A percentile compares a stretch with the other conserved stretches of the same genome.
Conservation (phyloP, 2,888 invertebrate species). For the Lasioglossum vierecki region DNA sequence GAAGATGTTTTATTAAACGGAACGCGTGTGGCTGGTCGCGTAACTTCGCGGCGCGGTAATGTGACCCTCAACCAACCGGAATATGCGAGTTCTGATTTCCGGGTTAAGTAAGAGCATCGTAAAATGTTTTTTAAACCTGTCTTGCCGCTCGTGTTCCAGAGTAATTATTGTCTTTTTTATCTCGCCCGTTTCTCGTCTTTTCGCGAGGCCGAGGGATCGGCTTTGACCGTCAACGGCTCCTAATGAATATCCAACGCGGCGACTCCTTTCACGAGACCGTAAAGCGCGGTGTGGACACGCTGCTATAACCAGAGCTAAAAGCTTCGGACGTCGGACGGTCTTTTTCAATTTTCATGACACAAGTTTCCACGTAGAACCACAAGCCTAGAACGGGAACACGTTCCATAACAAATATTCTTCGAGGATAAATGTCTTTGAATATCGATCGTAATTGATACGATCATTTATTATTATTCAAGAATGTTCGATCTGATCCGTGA, state of each 20-base stretch:
- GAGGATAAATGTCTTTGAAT: background rate
- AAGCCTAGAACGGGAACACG: background rate
- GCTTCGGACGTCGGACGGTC: constrained; percentile 34
- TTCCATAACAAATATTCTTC: background rate
- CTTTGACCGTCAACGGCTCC: constrained; percentile 56
- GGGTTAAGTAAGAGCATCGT: constrained; percentile 69
- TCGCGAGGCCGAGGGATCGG: constrained; percentile 30
- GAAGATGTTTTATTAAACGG: constrained; percentile 59
- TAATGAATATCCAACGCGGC: constrained; percentile 72
- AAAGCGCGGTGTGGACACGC: constrained; percentile 54
- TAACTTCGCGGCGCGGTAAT: constrained; percentile 1
- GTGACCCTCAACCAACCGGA: background rate
- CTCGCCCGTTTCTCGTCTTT: constrained; percentile 29
- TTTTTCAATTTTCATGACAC: constrained; percentile 55
- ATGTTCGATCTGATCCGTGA: background rate
- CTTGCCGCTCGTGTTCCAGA: constrained; percentile 23
- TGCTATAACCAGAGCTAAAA: constrained; percentile 50
- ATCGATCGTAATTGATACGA: too few species aligned
- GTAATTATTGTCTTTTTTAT: constrained; percentile 64
- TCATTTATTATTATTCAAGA: background rate
- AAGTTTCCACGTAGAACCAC: background rate
- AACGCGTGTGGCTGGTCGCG: constrained; percentile 28
- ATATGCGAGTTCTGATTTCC: constrained; percentile 50
- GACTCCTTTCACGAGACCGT: constrained; percentile 65
- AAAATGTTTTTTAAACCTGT: constrained; percentile 66